Conservation (phyloP, 2,888 invertebrate genomes). For the Rhagophthalmus giganteus region DNA sequence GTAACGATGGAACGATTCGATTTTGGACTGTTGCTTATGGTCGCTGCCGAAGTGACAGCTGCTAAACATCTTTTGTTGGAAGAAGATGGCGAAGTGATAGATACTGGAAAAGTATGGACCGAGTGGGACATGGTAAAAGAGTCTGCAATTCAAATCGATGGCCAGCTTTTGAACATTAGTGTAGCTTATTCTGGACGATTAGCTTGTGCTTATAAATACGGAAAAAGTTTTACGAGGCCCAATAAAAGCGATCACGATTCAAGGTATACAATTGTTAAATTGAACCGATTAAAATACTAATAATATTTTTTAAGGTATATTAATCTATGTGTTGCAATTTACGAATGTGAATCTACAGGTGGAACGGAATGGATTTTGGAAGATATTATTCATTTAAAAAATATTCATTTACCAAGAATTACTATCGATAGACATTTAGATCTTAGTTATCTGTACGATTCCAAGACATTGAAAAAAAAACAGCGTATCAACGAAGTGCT, state of each 20-base stretch:
- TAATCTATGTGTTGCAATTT: constrained; percentile 92
- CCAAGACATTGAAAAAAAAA: constrained; percentile 77
- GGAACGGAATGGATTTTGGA: constrained; percentile 93
- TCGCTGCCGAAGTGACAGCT: constrained; percentile 41
- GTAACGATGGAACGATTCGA: constrained; percentile 88
- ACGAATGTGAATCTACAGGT: constrained; percentile 98
- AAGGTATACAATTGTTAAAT: constrained; percentile 49
- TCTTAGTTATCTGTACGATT: constrained; percentile 79
- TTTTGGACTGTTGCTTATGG: constrained; percentile 70
- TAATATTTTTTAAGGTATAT: constrained; percentile 61
- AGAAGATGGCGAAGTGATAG: constrained; percentile 49
- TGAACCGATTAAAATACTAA: neutral
- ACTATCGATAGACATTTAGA: constrained; percentile 82
- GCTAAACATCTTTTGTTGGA: constrained; percentile 47
- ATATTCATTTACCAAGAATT: constrained; percentile 84
- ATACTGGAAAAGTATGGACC: constrained; percentile 52
- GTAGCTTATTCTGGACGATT: constrained; percentile 97
- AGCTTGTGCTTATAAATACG: constrained; percentile 95
- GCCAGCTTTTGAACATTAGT: constrained; percentile 88
- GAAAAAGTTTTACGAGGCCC: constrained; percentile 83
- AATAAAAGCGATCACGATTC: constrained; percentile 76
- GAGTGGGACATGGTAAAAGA: constrained; percentile 59
- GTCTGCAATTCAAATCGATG: constrained; percentile 65
- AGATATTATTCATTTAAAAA: constrained; percentile 91
- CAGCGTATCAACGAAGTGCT: constrained; percentile 79